Conservation (phyloP, 2,888 invertebrate genomes). For the Agonum fuliginosum region DNA sequence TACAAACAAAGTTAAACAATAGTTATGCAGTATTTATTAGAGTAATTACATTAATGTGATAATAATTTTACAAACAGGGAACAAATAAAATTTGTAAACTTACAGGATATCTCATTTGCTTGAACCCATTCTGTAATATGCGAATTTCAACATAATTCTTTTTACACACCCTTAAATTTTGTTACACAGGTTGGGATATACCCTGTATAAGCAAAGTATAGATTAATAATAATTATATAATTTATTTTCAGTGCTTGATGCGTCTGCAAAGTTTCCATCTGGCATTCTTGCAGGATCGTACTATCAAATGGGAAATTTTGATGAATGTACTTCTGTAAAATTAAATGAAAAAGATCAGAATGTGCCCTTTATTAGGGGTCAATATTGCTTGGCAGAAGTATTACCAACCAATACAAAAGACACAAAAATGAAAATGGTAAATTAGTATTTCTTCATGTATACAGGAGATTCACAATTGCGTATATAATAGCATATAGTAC, state of each 20-base stretch:
- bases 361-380: constrained; percentile 74
- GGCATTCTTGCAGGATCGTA: constrained; percentile 81
- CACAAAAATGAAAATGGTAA: neutral
- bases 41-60: no score
- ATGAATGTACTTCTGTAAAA: constrained; percentile 77
- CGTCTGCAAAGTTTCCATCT: constrained; percentile 81
- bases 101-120: no score
- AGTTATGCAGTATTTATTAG: no score
- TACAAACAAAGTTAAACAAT: no score
- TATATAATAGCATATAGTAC: no score
- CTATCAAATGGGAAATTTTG: constrained; percentile 84
- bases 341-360: constrained; percentile 61
- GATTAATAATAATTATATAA: neutral
- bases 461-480: neutral
- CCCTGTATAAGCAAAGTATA: no score
- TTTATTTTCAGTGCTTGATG: constrained; percentile 81
- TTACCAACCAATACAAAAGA: constrained; percentile 60
- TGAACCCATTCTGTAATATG: no score
- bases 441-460: neutral
- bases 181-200: no score
- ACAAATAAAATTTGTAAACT: no score
- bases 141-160: neutral
- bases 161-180: no score
- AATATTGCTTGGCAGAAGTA: constrained; percentile 81
- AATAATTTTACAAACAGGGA: no score